Conservation (phyloP, 1,140 invertebrate genomes). For the Diabrotica undecimpunctata region DNA sequence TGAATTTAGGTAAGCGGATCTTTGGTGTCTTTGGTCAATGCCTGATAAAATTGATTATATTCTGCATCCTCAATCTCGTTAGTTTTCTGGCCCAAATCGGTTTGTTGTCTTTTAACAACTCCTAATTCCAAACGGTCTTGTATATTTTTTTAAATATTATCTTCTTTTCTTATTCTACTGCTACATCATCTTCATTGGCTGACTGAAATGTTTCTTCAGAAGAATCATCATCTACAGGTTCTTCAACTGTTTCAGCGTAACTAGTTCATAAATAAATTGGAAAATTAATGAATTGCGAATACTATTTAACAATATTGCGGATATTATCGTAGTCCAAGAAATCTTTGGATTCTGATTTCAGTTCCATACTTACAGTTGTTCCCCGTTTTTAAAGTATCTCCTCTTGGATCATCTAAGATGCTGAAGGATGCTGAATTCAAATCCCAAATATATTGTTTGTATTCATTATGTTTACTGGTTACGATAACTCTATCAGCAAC, state of each 20-base stretch:
- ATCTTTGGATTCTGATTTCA: slow-evolving; percentile 97
- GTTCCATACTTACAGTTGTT: slow-evolving; percentile 64
- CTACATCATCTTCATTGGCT: slow-evolving; percentile 46
- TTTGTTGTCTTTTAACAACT: slow-evolving; percentile 94
- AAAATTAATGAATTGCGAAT: slow-evolving; percentile 99
- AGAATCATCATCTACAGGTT: slow-evolving; percentile 54
- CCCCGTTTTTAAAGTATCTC: slow-evolving; percentile 48
- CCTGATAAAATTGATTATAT: slow-evolving; percentile 93
- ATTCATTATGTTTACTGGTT: slow-evolving; percentile 93
- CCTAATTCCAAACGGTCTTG: slow-evolving; percentile 99
- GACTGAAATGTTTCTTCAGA: slow-evolving; percentile 41
- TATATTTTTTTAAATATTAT: slow-evolving; percentile 80
- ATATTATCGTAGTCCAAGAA: slow-evolving; percentile 92
- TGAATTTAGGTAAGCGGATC: slow-evolving; percentile 86
- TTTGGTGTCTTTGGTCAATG: slow-evolving; percentile 86
- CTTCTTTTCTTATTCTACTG: slow-evolving; percentile 66
- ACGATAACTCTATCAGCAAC: slow-evolving; percentile 85
- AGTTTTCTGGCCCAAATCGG: slow-evolving; percentile 97
- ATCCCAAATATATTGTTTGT: slow-evolving; percentile 97
- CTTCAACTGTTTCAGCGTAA: slow-evolving; percentile 86
- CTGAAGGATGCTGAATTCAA: slow-evolving; percentile 87
- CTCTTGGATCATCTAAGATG: slow-evolving; percentile 91
- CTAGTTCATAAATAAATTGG: slow-evolving; percentile 95
- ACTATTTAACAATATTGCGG: slow-evolving; percentile 89
- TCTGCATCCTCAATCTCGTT: slow-evolving; percentile 65